Base-by-base conservation (phyloP, 2,797 vertebrate species). In the Ispidina picta region DNA sequence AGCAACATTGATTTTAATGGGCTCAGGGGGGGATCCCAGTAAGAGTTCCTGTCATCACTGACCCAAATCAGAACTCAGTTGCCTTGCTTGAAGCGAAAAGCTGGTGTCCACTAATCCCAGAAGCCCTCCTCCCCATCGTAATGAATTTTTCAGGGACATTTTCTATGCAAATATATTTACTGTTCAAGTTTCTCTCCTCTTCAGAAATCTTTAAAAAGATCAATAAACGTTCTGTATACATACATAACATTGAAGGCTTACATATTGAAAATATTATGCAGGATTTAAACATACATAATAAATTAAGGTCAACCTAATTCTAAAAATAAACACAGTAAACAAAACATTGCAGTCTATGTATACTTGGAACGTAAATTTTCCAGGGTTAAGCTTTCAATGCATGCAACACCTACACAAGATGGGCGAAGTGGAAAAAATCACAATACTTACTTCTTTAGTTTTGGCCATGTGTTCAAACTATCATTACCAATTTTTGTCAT, bases 31-130 rank as follows among this genome's bases (percentile, higher is more conserved):
- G 56, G 66, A 78, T 92, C 82, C 44, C 76, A 51, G 43, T 46
- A 86, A 76, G 72, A 90, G 73, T 83, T 94, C 74, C 87, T 92
- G 83, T 73, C 85, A 94, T 43, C 69, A 54, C 3, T 81, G 84
- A 90, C 95, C 89, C 86, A 92, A 87, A 94, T 77, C 71, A 91
- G 77, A 84, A 68, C 58, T 86, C 70, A 46, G 41, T 28, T 84
- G 44, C 43, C 74, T 85, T 55, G 76, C 82, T 75, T 46, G 59
- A 87, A 91, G 76, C 18, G 4, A 92, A 91, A 94, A 68, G 8
- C 70, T 83, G n/a, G 19, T 75, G 41, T 22, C 52, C 35, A 35
- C 26, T 68, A 91, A 81, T 64, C 56, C 26, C 77, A 68, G 28
- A 81, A 92, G 41, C 33, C 37, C 3, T 60, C 44, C 29, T 69